Conservation (phyloP, 2,888 invertebrate genomes). For the Diplolepis rosae region DNA sequence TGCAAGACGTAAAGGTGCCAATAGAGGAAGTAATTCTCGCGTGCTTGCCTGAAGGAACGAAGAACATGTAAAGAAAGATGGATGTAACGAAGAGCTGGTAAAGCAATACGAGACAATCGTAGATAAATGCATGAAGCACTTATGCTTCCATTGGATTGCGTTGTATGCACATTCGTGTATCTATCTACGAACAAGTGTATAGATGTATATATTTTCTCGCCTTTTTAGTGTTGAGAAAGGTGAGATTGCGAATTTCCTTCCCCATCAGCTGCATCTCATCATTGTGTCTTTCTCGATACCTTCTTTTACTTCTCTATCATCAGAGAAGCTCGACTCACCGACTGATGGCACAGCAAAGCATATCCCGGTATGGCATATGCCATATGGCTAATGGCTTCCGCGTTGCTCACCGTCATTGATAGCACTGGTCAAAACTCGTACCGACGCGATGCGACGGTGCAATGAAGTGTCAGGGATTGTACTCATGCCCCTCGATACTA, state of each 20-base stretch:
- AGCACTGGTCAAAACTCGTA: constrained; percentile 53
- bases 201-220: background rate
- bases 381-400: constrained; percentile 72
- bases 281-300: background rate
- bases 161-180: constrained; percentile 3
- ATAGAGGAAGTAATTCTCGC: constrained; percentile 10
- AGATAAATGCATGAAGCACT: background rate
- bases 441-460: constrained; percentile 35
- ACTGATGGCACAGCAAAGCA: constrained; percentile 41
- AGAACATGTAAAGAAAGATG: constrained; percentile 7
- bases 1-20: background rate
- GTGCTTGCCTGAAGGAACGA: background rate
- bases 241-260: constrained; percentile 16
- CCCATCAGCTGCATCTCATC: background rate
- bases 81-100: background rate
- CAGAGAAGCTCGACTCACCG: constrained; percentile 7
- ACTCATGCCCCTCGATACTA: constrained; percentile 56
- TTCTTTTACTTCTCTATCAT: background rate
- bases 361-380: constrained; percentile 57
- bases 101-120: constrained; percentile 3
- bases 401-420: constrained; percentile 69
- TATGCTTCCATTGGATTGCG: constrained; percentile 2
- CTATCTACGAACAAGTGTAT: constrained; percentile 12
- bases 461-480: constrained; percentile 58
- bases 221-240: background rate